A percentile compares a stretch with the other conserved stretches of the same genome.
Evolutionary conservation across 2,888 invertebrate genomes (phyloP).

Genomic region (Acrobasis consociella): DNA sequence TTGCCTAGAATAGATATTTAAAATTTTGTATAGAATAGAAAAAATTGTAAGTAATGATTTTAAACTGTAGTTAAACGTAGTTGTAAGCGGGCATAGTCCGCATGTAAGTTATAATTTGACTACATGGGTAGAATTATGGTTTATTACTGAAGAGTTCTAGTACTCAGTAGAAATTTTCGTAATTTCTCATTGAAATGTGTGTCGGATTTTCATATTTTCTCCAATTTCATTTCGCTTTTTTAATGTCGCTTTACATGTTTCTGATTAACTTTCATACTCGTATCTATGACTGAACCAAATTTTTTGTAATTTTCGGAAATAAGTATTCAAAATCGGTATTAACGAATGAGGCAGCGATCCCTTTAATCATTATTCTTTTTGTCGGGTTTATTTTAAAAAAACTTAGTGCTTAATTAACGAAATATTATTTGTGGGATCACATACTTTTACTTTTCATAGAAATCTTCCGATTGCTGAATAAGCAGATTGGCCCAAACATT

Average conservation of each 20-base stretch:
- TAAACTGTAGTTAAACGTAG: slow-evolving; percentile 64
- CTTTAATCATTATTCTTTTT: too few species aligned
- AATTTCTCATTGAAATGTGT: slow-evolving; percentile 55
- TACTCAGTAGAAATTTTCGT: slow-evolving; percentile 54
- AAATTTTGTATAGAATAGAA: slow-evolving; percentile 61
- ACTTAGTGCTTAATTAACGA: too few species aligned
- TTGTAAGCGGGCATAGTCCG: slow-evolving; percentile 58
- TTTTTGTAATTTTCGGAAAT: slow-evolving; percentile 31
- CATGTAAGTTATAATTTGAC: slow-evolving; percentile 58
- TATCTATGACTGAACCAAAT: slow-evolving; percentile 75
- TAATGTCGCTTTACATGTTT: slow-evolving; percentile 75
- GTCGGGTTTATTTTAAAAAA: too few species aligned
- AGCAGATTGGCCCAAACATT: too few species aligned
- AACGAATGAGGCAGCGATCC: slow-evolving; percentile 39
- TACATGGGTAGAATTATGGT: slow-evolving; percentile 55
- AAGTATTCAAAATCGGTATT: slow-evolving; percentile 15
- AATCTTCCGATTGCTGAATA: too few species aligned
- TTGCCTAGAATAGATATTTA: slow-evolving; percentile 44
- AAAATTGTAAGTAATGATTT: slow-evolving; percentile 48
- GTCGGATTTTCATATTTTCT: slow-evolving; percentile 50
- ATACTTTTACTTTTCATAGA: too few species aligned
- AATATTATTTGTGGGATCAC: too few species aligned
- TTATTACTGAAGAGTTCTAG: slow-evolving; percentile 42
- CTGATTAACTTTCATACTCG: slow-evolving; percentile 42
- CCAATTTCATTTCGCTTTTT: slow-evolving; percentile 66